Evolutionary conservation across 2,113 vertebrate genomes (phyloP).

Genomic region (Vanacampus margaritifer): DNA sequence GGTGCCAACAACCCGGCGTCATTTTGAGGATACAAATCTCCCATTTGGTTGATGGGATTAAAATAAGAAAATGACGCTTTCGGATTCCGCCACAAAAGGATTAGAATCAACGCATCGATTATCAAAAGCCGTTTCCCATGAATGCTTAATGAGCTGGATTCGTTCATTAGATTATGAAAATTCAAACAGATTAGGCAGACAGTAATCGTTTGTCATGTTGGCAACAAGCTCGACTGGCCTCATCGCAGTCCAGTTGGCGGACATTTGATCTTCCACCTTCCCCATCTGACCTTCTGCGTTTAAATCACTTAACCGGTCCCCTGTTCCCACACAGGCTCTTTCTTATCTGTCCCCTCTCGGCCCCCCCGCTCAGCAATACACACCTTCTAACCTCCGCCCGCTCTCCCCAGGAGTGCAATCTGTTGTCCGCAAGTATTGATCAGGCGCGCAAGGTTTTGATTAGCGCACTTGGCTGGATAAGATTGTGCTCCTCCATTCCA

Average conservation of each 20-base stretch:
- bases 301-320: constrained; percentile 67
- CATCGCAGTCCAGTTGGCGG: background rate
- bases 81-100: constrained; percentile 37
- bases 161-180: constrained; percentile 30
- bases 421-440: constrained; percentile 73
- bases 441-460: constrained; percentile 67
- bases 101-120: constrained; percentile 49
- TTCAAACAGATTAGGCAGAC: constrained; percentile 13
- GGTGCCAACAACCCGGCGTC: background rate
- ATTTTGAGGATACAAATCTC: constrained; percentile 32
- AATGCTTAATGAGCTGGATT: constrained; percentile 21
- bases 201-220: constrained; percentile 7
- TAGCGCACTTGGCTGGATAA: constrained; percentile 70
- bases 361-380: constrained; percentile 47
- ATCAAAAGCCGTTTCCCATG: constrained; percentile 28
- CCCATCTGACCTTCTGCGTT: constrained; percentile 48
- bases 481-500: constrained; percentile 47
- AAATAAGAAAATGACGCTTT: constrained; percentile 42
- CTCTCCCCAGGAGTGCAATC: constrained; percentile 68
- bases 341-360: constrained; percentile 40
- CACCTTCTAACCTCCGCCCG: constrained; percentile 47
- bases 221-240: background rate
- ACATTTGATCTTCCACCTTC: constrained; percentile 28
- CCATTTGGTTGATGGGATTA: constrained; percentile 41
- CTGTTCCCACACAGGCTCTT: constrained; percentile 30